Conservation (phyloP, 2,888 invertebrate species). For the Falcaria lacertinaria region DNA sequence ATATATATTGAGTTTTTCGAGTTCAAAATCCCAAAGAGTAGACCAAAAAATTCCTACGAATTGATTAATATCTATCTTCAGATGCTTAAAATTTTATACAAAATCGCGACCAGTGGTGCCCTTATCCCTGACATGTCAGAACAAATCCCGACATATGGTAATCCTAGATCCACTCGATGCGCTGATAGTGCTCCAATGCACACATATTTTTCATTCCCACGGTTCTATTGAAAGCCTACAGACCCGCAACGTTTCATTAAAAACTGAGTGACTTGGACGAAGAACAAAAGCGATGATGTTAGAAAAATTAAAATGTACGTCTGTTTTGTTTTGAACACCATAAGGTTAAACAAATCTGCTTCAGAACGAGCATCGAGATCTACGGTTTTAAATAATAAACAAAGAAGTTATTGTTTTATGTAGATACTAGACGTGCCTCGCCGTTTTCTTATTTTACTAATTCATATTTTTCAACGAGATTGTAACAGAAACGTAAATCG, state of each 20-base stretch:
- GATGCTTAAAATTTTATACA: too few relatives aligned
- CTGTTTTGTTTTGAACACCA: conserved; percentile 20
- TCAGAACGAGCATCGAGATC: conserved; percentile 15
- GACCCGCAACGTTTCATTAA: conserved; percentile 33
- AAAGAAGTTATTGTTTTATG: conserved; percentile 5
- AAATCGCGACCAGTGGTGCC: too few relatives aligned
- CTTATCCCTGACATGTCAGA: too few relatives aligned
- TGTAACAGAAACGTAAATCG: too few relatives aligned
- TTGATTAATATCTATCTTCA: too few relatives aligned
- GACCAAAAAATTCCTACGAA: too few relatives aligned
- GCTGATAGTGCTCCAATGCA: conserved; percentile 14
- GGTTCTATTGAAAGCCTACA: conserved; percentile 33
- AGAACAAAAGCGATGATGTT: conserved; percentile 28
- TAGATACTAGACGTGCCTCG: conserved; percentile 18
- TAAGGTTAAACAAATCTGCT: conserved; percentile 18
- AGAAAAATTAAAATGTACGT: conserved; percentile 21
- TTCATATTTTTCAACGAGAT: too few relatives aligned
- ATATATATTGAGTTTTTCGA: too few relatives aligned
- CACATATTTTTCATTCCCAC: conserved; percentile 23
- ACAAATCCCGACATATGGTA: too few relatives aligned
- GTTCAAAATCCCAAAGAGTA: conserved; percentile 3
- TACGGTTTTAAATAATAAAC: conserved; percentile 10
- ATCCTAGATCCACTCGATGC: conserved; percentile 27
- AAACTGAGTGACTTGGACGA: conserved; percentile 26
- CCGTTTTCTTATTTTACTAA: too few relatives aligned